phyloP scores from a whole-genome alignment of 2,113 vertebrate species.

The Plecturocebus donacophilus region DNA sequence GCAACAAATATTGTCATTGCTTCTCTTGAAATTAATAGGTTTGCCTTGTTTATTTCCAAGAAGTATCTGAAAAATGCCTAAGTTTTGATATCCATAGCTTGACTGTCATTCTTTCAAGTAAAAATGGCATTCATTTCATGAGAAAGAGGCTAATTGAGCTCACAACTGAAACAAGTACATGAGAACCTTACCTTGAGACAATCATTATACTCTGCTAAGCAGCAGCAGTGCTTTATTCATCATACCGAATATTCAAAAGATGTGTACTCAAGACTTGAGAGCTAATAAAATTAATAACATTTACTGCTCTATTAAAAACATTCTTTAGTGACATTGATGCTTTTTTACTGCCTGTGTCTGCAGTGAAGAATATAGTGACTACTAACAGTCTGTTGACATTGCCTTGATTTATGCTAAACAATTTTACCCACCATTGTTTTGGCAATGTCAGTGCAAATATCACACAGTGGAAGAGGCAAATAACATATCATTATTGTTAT shows the following conservation, averaged over 20 bases:
- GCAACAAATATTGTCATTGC: neutral
- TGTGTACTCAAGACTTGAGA: neutral
- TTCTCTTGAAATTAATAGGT: constrained; percentile 11
- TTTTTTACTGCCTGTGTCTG: neutral
- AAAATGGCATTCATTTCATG: neutral
- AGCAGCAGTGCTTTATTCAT: neutral
- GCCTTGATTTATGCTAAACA: neutral
- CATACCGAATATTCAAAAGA: neutral
- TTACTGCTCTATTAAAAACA: neutral
- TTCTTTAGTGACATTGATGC: neutral
- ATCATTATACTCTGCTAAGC: neutral
- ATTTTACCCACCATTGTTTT: neutral
- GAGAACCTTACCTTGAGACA: neutral
- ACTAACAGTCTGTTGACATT: neutral
- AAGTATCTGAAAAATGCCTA: neutral
- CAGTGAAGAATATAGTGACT: neutral
- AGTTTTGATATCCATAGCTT: neutral
- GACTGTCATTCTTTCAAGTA: neutral
- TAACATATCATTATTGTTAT: neutral
- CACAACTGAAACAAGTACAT: neutral
- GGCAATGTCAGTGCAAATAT: neutral
- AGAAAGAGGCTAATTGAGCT: neutral
- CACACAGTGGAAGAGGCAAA: neutral
- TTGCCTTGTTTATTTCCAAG: neutral
- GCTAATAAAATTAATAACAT: neutral